Evolutionary conservation across 1,140 invertebrate species (phyloP).

Genomic region (Choristoneura fumiferana): DNA sequence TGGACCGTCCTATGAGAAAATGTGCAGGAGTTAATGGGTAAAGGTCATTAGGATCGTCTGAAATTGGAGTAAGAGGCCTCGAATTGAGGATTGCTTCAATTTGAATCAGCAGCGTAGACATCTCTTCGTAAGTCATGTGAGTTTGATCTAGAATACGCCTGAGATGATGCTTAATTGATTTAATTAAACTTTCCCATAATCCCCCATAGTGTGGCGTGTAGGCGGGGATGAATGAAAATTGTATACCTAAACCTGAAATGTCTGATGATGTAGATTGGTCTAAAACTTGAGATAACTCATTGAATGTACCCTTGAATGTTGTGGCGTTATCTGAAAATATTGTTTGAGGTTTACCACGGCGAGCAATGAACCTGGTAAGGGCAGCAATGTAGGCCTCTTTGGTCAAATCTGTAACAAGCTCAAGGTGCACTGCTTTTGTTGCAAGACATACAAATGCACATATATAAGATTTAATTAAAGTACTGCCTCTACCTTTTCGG

Average conservation of each 20-base stretch:
- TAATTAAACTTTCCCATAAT: conserved; percentile 26
- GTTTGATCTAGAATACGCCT: conserved; percentile 20
- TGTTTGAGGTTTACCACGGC: conserved; percentile 30
- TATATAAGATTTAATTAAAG: conserved; percentile 31
- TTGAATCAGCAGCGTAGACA: conserved; percentile 23
- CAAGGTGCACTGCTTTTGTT: conserved; percentile 43
- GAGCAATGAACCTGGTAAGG: conserved; percentile 30
- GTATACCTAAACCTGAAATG: conserved; percentile 25
- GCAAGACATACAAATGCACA: conserved; percentile 37
- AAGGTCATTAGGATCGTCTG: conserved; percentile 21
- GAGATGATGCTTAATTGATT: conserved; percentile 23
- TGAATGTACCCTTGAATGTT: conserved; percentile 28
- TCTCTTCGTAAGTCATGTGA: conserved; percentile 26
- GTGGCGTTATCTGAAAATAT: conserved; percentile 34
- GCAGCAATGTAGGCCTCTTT: conserved; percentile 35
- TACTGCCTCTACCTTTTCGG: conserved; percentile 19
- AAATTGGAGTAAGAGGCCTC: conserved; percentile 19
- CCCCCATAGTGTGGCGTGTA: conserved; percentile 30
- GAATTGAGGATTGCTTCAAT: conserved; percentile 27
- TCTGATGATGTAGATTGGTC: conserved; percentile 14
- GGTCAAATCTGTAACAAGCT: conserved; percentile 37
- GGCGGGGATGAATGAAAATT: conserved; percentile 24
- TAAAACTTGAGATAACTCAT: conserved; percentile 26
- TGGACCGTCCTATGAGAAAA: conserved; percentile 22
- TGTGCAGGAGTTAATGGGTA: conserved; percentile 20